Conservation (phyloP, 2,797 vertebrate species). For the Vespertilio murinus region DNA sequence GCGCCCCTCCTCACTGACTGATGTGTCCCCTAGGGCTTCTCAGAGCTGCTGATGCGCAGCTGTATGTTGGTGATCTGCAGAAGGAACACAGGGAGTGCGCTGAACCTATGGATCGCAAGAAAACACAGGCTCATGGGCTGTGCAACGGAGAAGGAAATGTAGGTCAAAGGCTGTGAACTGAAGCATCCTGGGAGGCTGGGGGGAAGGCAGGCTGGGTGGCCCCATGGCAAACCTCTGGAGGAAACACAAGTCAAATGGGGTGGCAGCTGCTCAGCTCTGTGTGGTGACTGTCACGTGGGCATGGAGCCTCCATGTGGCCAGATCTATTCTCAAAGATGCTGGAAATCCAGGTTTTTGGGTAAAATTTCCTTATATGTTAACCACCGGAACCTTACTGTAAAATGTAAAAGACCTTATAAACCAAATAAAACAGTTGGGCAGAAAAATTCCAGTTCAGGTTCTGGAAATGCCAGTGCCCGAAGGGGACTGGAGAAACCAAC, state of each 20-base stretch:
- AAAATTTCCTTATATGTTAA: not conserved
- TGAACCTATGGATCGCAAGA: not conserved
- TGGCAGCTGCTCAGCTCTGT: not conserved
- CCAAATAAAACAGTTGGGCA: not conserved
- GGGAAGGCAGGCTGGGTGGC: not conserved
- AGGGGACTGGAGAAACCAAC: not conserved
- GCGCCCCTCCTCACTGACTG: not conserved
- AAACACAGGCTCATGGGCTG: not conserved
- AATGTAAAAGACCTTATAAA: not conserved
- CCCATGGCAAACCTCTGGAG: not conserved
- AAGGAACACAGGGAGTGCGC: fast-evolving
- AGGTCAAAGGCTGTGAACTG: not conserved
- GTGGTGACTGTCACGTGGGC: not conserved
- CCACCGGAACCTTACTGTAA: not conserved
- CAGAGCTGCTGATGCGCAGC: not conserved
- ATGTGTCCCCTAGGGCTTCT: not conserved
- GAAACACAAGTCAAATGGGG: not conserved
- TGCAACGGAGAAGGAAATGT: not conserved
- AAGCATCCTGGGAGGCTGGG: not conserved
- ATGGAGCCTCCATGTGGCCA: not conserved
- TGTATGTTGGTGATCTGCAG: not conserved
- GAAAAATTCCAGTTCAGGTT: not conserved
- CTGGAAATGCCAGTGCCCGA: not conserved
- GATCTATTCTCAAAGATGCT: not conserved
- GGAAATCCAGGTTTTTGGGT: not conserved